phyloP scores from a whole-genome alignment of 2,113 vertebrate species.

The Hemiscyllium ocellatum region DNA sequence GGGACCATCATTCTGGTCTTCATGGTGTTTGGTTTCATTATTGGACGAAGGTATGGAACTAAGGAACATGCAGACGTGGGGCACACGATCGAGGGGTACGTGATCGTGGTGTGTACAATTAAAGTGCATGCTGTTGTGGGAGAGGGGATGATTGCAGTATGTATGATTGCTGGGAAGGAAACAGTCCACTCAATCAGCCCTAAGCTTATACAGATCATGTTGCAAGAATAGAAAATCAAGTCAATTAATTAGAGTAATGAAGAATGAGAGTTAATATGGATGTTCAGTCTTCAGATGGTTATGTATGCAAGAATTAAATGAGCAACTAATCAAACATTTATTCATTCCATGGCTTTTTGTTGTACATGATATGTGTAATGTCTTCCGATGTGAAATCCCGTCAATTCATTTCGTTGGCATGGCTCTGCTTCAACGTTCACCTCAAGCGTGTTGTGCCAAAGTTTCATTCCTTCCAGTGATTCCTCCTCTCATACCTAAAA shows the following conservation, averaged over 20 bases:
- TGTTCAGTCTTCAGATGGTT: not conserved
- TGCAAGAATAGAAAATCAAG: no score
- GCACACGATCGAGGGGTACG: conserved; percentile 26
- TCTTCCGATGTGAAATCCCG: not conserved
- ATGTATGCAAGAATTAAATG: not conserved
- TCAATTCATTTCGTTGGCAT: not conserved
- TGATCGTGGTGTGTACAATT: conserved; percentile 5
- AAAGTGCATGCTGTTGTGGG: not conserved
- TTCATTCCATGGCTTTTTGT: conserved; percentile 3
- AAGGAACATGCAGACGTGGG: conserved; percentile 64
- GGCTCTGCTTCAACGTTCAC: not conserved
- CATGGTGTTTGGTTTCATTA: conserved; percentile 99
- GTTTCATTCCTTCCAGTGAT: not conserved
- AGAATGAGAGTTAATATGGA: not conserved
- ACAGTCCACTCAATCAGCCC: not conserved
- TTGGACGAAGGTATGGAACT: conserved; percentile 90
- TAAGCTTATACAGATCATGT: not conserved
- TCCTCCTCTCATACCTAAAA: not conserved
- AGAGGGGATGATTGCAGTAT: not conserved
- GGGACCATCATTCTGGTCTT: conserved; percentile 98
- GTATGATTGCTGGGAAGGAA: not conserved
- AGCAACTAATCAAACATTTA: not conserved
- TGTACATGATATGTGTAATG: not conserved
- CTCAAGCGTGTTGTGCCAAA: not conserved
- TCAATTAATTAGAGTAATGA: not conserved